A percentile compares a stretch with the other conserved stretches of the same genome.
Evolutionary conservation across 2,113 vertebrate genomes (phyloP).

Genomic region (Hydrolagus affinis): DNA sequence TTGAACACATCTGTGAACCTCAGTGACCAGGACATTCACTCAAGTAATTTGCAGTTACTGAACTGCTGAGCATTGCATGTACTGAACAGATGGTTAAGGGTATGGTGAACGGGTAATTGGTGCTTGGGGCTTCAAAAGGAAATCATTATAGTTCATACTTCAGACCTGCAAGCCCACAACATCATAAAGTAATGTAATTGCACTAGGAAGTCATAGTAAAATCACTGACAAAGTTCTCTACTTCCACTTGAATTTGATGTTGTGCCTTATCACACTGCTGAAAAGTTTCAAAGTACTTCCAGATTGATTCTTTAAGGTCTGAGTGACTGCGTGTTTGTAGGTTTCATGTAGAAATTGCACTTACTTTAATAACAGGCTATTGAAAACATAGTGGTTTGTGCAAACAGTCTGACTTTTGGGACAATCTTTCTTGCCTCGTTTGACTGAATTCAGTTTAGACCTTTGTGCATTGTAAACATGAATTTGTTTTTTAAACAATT

Average conservation of each 20-base stretch:
- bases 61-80: conserved; percentile 37
- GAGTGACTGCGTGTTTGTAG: too few relatives aligned
- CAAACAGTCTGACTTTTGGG: not conserved
- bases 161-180: conserved; percentile 43
- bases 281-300: too few relatives aligned
- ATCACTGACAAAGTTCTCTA: not conserved
- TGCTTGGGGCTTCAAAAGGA: conserved; percentile 52
- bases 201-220: not conserved
- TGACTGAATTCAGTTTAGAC: not conserved
- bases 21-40: conserved; percentile 35
- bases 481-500: too few relatives aligned
- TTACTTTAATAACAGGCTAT: not conserved
- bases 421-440: not conserved
- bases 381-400: not conserved
- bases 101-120: conserved; percentile 28
- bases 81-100: conserved; percentile 32
- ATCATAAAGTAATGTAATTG: not conserved
- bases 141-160: conserved; percentile 48
- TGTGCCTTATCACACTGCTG: too few relatives aligned
- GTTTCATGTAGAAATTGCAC: not conserved
- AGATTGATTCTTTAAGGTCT: too few relatives aligned
- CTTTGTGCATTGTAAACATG: not conserved
- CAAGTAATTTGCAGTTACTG: conserved; percentile 25
- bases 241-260: too few relatives aligned
- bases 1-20: conserved; percentile 51